Evolutionary conservation across 1,140 invertebrate species (phyloP).

Genomic region (Leptonema lineaticorne): DNA sequence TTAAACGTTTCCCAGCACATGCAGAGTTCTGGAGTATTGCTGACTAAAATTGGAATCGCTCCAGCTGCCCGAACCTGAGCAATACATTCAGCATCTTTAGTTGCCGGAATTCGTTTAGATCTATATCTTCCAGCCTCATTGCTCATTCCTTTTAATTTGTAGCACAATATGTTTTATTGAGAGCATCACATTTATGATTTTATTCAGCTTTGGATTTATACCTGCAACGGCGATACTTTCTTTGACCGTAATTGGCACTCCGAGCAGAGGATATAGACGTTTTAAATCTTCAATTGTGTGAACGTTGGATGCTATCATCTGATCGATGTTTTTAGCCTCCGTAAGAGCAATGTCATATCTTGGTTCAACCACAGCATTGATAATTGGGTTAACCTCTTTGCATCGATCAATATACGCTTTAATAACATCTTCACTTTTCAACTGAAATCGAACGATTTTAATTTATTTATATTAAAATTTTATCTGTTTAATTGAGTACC

Average conservation of each 20-base stretch:
- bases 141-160: slow-evolving; percentile 51
- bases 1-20: slow-evolving; percentile 90
- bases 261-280: slow-evolving; percentile 61
- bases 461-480: not conserved
- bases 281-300: slow-evolving; percentile 55
- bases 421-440: slow-evolving; percentile 63
- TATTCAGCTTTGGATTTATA: slow-evolving; percentile 36
- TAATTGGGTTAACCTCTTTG: slow-evolving; percentile 63
- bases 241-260: slow-evolving; percentile 67
- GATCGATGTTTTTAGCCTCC: slow-evolving; percentile 59
- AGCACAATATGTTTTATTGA: not conserved
- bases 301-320: slow-evolving; percentile 47
- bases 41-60: slow-evolving; percentile 84
- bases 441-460: slow-evolving; percentile 47
- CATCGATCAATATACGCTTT: slow-evolving; percentile 65
- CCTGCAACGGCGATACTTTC: slow-evolving; percentile 67
- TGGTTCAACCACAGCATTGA: slow-evolving; percentile 70
- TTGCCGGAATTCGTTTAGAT: slow-evolving; percentile 59
- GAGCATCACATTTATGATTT: not conserved
- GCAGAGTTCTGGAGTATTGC: slow-evolving; percentile 90
- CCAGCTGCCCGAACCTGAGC: slow-evolving; percentile 69
- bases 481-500: not conserved
- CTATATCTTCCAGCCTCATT: slow-evolving; percentile 58
- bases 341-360: slow-evolving; percentile 63
- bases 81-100: slow-evolving; percentile 72